A percentile compares a stretch with the other conserved stretches of the same genome.
Conservation (phyloP, 1,140 invertebrate species). For the Scaptodrosophila lebanonensis region DNA sequence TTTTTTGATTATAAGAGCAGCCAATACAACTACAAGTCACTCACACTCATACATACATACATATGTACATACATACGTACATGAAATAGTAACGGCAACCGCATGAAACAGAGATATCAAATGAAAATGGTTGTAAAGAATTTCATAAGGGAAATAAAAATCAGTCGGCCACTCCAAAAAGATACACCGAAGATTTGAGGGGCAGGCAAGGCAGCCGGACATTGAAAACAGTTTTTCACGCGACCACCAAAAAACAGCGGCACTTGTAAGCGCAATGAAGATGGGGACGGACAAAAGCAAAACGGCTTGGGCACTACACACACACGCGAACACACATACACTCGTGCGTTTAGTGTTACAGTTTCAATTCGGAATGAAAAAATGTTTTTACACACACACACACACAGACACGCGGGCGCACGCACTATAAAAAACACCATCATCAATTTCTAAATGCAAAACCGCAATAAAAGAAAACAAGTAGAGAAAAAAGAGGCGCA, state of each 20-base stretch:
- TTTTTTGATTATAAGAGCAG: too few species aligned
- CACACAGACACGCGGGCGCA: constrained; percentile 7
- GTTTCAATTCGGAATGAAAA: constrained; percentile 66
- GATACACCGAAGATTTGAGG: constrained; percentile 54
- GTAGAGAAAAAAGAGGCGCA: background rate
- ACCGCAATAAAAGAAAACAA: constrained; percentile 59
- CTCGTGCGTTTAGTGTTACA: constrained; percentile 53
- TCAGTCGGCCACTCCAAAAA: constrained; percentile 60
- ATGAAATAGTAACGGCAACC: too few species aligned
- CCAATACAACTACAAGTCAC: too few species aligned
- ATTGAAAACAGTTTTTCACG: constrained; percentile 57
- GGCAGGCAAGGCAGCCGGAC: too few species aligned
- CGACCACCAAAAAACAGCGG: constrained; percentile 14
- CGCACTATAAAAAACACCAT: constrained; percentile 43
- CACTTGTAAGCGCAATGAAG: constrained; percentile 3
- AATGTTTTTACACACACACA: constrained; percentile 50
- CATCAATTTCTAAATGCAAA: constrained; percentile 71
- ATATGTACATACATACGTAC: too few species aligned
- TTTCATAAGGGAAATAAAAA: constrained; percentile 57
- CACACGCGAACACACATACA: constrained; percentile 10
- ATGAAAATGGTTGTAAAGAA: constrained; percentile 57
- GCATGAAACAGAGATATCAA: constrained; percentile 42
- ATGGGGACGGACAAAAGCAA: constrained; percentile 15
- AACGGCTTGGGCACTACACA: constrained; percentile 18
- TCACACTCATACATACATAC: too few species aligned